Base-by-base conservation (phyloP, 2,797 vertebrate genomes). In the Dryobates pubescens region DNA sequence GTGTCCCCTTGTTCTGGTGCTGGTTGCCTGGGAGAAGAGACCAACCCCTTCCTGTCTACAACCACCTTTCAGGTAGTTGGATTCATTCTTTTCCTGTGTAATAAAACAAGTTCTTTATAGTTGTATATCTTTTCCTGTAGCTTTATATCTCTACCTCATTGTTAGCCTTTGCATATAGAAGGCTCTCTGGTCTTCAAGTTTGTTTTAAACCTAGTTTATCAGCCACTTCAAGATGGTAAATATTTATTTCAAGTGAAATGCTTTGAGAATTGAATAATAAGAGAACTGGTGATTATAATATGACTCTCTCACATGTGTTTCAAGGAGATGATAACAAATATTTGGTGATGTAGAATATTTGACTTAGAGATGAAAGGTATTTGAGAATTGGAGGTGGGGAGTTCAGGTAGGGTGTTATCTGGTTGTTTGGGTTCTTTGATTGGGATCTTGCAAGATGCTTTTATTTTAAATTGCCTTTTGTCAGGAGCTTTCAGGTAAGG, bases 161-260 rank as follows among this genome's bases (percentile, higher is more conserved):
- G n/a, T 78, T 88, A 90, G 38, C 36, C 51, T 89, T 76, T 73
- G 45, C 45, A 10, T 75, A 58, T 27, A 53, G 64, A 89, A 36
- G 54, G 38, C 32, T 77, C 53, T 79, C 57, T 83, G 76, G 20
- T 64, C 70, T 86, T 93, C 36, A 47, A 6, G 76, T 89, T 89
- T 83, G n/a, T 75, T 94, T 89, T 76, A 76, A 90, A 93, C 38
- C 26, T 72, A 47, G 43, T 81, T 92, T 94, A 92, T 94, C 87
- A 64, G 70, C 22, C 54, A 61, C 88, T 95, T 95, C 57, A 86
- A 72, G 69, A 77, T 57, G 47, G 84, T 75, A 62, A 82, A 85
- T 80, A 90, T 54, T 85, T 87, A 70, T 29, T 84, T 89, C 76
- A 93, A 82, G 38, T 47, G 47, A 92, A 87, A 54, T 2, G 10